A percentile compares a stretch with the other conserved stretches of the same genome.
phyloP scores from a whole-genome alignment of 2,113 vertebrate genomes.

The Isurus oxyrinchus region DNA sequence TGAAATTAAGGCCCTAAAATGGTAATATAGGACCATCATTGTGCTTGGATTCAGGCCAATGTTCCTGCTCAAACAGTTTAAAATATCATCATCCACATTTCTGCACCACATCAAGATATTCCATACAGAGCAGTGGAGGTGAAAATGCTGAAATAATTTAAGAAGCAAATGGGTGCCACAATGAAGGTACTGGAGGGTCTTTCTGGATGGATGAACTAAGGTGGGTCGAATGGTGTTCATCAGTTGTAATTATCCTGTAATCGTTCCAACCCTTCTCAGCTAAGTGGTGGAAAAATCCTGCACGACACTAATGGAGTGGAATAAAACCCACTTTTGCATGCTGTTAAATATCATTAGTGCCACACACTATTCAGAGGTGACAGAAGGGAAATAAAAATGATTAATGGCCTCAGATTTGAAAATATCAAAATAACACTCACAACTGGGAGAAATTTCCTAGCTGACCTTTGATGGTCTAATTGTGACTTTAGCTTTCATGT shows the following conservation, averaged over 20 bases:
- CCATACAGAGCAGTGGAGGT: background rate
- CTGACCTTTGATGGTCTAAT: background rate
- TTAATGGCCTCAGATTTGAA: background rate
- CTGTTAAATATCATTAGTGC: conserved; percentile 10
- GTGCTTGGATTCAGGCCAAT: background rate
- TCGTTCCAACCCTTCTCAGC: background rate
- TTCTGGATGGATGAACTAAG: background rate
- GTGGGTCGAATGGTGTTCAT: background rate
- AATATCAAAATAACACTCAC: background rate
- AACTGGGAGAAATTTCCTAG: background rate
- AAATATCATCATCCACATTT: background rate
- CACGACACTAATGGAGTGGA: background rate
- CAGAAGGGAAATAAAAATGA: background rate
- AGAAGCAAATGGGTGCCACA: background rate
- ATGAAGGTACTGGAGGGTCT: background rate
- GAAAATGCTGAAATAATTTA: background rate
- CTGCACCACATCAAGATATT: background rate
- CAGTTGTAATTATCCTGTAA: background rate
- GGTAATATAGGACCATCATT: background rate
- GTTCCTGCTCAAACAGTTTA: background rate
- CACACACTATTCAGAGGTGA: background rate
- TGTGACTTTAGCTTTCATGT: background rate
- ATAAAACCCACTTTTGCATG: background rate
- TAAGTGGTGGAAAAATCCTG: conserved; percentile 24
- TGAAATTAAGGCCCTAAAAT: background rate